Evolutionary conservation across 2,797 vertebrate genomes (phyloP).

Genomic region (Otolemur crassicaudatus): DNA sequence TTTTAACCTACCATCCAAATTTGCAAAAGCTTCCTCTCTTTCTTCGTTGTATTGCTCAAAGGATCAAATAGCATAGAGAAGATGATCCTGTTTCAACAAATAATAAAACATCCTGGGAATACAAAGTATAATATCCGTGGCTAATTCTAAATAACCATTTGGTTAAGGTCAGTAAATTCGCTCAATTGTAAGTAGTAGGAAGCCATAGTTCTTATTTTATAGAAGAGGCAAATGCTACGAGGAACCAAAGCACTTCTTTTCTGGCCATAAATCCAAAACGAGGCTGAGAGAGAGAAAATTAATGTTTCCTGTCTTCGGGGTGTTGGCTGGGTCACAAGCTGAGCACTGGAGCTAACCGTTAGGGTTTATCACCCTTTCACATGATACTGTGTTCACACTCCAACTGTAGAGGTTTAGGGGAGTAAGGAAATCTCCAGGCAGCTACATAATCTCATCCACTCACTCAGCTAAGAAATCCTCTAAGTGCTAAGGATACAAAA

Average conservation of each 20-base stretch:
- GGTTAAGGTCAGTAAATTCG: slow-evolving; percentile 61
- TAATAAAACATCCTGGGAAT: slow-evolving; percentile 36
- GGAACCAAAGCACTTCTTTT: slow-evolving; percentile 61
- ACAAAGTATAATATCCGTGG: slow-evolving; percentile 12
- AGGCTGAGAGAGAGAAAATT: slow-evolving; percentile 57
- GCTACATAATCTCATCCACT: neutral
- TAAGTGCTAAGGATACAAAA: neutral
- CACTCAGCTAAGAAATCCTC: neutral
- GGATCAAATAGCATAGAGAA: slow-evolving; percentile 30
- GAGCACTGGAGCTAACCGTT: neutral
- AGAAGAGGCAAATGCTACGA: slow-evolving; percentile 60
- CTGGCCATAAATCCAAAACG: slow-evolving; percentile 67
- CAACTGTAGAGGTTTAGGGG: neutral
- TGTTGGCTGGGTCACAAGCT: slow-evolving; percentile 42
- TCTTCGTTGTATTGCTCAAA: slow-evolving; percentile 45
- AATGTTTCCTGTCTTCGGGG: slow-evolving; percentile 59
- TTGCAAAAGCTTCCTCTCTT: slow-evolving; percentile 37
- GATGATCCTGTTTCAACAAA: slow-evolving; percentile 44
- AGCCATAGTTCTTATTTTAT: slow-evolving; percentile 62
- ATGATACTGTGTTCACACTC: neutral
- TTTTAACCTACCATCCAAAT: neutral
- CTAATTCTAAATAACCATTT: slow-evolving; percentile 67
- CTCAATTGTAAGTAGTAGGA: slow-evolving; percentile 60
- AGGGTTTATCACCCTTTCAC: slow-evolving; percentile 38
- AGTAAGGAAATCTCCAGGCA: neutral